These are phyloP conservation scores for Bedellia somnulentella DNA, from an alignment of 2,888 invertebrate species.

Conservation along the genomic window DNA sequence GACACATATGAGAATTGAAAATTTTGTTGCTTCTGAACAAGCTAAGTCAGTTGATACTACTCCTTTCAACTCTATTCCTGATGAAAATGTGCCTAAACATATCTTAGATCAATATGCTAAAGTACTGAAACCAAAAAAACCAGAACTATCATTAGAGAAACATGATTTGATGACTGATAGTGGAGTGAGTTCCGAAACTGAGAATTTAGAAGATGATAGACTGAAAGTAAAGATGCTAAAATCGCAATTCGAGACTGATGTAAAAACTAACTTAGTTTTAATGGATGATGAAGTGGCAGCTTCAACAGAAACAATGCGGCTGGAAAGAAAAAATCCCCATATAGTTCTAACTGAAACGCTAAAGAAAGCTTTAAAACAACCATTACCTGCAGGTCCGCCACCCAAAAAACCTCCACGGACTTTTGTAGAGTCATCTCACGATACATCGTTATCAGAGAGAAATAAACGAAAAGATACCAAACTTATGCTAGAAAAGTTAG, in stretches of 20 bases:
- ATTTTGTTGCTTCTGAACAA: background rate
- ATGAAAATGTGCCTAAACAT: conserved; percentile 41
- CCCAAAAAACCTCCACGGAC: conserved; percentile 76
- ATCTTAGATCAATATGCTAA: conserved; percentile 50
- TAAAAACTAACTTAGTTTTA: conserved; percentile 19
- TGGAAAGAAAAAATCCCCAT: conserved; percentile 47
- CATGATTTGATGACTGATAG: conserved; percentile 46
- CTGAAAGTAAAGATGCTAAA: conserved; percentile 8
- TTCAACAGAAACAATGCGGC: conserved; percentile 41
- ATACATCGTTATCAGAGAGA: too few species aligned
- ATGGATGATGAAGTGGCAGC: conserved; percentile 27
- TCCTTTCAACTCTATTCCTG: conserved; percentile 26
- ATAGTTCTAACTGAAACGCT: conserved; percentile 60
- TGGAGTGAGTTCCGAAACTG: conserved; percentile 53
- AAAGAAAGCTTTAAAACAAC: conserved; percentile 67
- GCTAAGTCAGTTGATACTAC: conserved; percentile 11
- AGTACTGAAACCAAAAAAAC: conserved; percentile 34
- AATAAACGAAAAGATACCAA: conserved; percentile 53
- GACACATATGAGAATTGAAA: conserved; percentile 17
- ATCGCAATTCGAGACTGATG: conserved; percentile 9
- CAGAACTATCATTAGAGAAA: conserved; percentile 15
- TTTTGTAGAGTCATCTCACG: background rate
- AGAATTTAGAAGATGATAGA: conserved; percentile 23
- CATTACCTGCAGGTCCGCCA: conserved; percentile 69
- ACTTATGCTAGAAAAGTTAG: conserved; percentile 67